Percentiles rank a stretch among this genome's conserved stretches.
These are phyloP conservation scores for Alligator sinensis DNA, from an alignment of 2,113 vertebrate genomes.

Conservation along the genomic window DNA sequence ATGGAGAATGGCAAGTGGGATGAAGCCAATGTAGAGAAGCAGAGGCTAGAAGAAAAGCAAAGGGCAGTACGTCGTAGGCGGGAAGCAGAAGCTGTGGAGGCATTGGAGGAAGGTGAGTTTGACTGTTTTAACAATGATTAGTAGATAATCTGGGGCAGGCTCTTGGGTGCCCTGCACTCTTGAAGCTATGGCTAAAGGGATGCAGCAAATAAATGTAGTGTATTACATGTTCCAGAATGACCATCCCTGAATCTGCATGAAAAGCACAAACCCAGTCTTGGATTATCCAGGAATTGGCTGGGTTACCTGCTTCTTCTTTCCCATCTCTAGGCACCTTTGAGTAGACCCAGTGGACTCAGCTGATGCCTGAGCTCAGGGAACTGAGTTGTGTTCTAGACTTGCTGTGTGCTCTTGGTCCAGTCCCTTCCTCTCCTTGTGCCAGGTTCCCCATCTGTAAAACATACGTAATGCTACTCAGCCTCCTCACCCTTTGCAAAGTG, in stretches of 20 bases:
- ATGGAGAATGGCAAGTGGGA: slow-evolving; percentile 97
- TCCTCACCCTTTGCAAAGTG: not conserved
- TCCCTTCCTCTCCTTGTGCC: not conserved
- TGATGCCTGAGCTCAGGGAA: not conserved
- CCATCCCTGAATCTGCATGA: not conserved
- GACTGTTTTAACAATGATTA: accelerated
- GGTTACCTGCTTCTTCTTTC: not conserved
- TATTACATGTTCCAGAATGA: not conserved
- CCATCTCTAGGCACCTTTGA: not conserved
- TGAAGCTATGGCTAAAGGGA: not conserved
- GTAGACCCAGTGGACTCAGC: not conserved
- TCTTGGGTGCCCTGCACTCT: accelerated
- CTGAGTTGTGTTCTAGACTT: not conserved
- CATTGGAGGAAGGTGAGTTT: slow-evolving; percentile 84
- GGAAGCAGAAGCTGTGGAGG: slow-evolving; percentile 81
- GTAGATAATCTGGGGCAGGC: not conserved
- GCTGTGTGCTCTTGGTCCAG: not conserved
- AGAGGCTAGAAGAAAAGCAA: slow-evolving; percentile 92
- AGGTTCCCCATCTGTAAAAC: not conserved
- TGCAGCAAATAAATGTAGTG: not conserved
- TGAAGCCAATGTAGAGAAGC: slow-evolving; percentile 92
- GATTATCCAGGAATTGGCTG: not conserved
- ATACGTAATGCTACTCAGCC: not conserved
- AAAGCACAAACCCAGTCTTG: not conserved
- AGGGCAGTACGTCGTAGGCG: slow-evolving; percentile 84